Evolutionary conservation across 2,113 vertebrate species (phyloP).

Genomic region (Mellivora capensis): DNA sequence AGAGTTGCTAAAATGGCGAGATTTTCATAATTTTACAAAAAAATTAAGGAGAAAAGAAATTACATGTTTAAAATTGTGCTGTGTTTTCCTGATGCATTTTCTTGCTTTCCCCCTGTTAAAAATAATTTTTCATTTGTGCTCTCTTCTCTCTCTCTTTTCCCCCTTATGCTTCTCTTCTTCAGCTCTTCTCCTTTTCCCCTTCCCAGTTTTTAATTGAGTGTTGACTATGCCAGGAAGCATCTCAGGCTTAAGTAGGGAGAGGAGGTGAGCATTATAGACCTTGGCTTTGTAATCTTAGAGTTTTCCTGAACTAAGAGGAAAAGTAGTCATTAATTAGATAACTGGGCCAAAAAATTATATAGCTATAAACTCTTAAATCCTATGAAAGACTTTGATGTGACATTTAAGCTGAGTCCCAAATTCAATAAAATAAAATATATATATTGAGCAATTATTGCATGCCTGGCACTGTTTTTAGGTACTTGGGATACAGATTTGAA

Average conservation of each 20-base stretch:
- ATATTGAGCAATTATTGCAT: neutral
- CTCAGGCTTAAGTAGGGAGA: neutral
- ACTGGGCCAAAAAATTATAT: neutral
- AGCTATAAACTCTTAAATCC: neutral
- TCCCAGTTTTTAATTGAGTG: neutral
- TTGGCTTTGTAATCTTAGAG: neutral
- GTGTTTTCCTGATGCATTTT: neutral
- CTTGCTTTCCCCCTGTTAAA: neutral
- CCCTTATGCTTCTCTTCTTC: neutral
- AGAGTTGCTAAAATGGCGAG: neutral
- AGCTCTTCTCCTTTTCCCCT: neutral
- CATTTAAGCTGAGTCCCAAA: neutral
- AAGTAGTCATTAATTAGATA: neutral
- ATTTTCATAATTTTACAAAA: neutral
- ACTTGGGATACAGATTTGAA: neutral
- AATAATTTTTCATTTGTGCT: neutral
- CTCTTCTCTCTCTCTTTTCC: neutral
- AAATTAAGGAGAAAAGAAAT: neutral
- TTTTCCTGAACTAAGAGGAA: neutral
- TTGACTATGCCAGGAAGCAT: neutral
- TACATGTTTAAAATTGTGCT: neutral
- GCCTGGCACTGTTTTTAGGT: neutral
- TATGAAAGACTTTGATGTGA: neutral
- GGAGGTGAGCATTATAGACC: neutral
- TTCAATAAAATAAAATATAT: neutral